Evolutionary conservation across 2,797 vertebrate species (phyloP).

Genomic region (Enteromius viviparus): DNA sequence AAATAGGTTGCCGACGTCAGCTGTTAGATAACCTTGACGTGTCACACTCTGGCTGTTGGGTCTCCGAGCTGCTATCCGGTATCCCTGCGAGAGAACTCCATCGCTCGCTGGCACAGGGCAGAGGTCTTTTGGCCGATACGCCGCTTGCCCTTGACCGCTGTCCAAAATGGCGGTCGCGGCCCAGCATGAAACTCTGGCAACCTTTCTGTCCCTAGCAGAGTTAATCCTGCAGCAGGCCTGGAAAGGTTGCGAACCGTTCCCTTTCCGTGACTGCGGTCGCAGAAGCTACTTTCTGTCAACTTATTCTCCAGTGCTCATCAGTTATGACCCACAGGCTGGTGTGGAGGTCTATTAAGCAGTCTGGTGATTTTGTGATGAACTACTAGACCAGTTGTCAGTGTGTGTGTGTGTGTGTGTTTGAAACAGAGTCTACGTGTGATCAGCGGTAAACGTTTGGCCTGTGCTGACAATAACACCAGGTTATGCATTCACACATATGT

Average conservation of each 20-base stretch:
- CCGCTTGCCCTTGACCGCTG: constrained; percentile 50
- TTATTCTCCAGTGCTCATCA: constrained; percentile 22
- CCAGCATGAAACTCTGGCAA: constrained; percentile 48
- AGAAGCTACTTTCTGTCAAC: constrained; percentile 23
- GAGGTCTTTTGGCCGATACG: constrained; percentile 52
- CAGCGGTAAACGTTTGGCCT: not conserved
- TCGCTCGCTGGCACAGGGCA: constrained; percentile 49
- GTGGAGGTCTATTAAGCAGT: constrained; percentile 23
- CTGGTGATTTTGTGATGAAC: constrained; percentile 31
- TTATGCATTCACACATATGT: constrained; percentile 44
- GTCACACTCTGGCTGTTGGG: constrained; percentile 39
- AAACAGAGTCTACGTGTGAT: constrained; percentile 19
- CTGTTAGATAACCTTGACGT: constrained; percentile 43
- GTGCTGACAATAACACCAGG: constrained; percentile 40
- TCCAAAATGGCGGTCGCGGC: constrained; percentile 55
- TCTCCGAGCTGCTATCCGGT: constrained; percentile 46
- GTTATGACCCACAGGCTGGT: constrained; percentile 32
- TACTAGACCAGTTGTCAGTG: constrained; percentile 20
- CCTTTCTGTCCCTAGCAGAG: constrained; percentile 45
- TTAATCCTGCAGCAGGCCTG: constrained; percentile 27
- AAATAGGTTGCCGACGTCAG: constrained; percentile 50
- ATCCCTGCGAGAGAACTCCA: constrained; percentile 56
- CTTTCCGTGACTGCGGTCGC: constrained; percentile 33
- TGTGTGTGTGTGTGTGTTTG: constrained; percentile 24
- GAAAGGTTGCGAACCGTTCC: constrained; percentile 42